These are phyloP conservation scores for Ectemnius continuus DNA, from an alignment of 2,888 invertebrate genomes.

Conservation along the genomic window DNA sequence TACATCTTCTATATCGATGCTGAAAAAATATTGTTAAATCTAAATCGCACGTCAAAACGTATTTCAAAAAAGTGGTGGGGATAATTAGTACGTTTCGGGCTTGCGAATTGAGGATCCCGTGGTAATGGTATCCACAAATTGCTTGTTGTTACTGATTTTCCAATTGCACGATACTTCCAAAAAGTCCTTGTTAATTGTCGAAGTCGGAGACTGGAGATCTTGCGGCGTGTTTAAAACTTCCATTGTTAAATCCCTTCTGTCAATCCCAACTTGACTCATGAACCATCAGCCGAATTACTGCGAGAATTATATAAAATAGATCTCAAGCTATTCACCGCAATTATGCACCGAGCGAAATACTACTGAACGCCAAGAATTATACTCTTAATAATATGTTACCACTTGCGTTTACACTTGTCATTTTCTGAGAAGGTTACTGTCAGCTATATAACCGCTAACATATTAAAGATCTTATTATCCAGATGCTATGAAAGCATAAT, in stretches of 20 bases:
- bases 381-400: too few relatives aligned
- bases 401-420: too few relatives aligned
- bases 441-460: too few relatives aligned
- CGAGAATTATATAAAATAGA: too few relatives aligned
- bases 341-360: too few relatives aligned
- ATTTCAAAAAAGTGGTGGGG: conserved; percentile 12
- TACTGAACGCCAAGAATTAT: too few relatives aligned
- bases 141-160: conserved; percentile 64
- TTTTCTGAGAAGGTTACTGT: too few relatives aligned
- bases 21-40: conserved; percentile 52
- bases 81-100: conserved; percentile 58
- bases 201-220: conserved; percentile 6
- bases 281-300: not conserved
- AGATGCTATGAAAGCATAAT: too few relatives aligned
- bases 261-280: too few relatives aligned
- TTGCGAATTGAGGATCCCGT: conserved; percentile 46
- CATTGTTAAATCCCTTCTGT: not conserved
- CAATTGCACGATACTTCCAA: conserved; percentile 65
- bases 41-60: conserved; percentile 1
- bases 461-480: too few relatives aligned
- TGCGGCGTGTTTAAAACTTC: conserved; percentile 11
- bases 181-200: conserved; percentile 25
- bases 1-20: conserved; percentile 72
- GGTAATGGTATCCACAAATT: conserved; percentile 63
- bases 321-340: too few relatives aligned